Base-by-base conservation (phyloP, 2,797 vertebrate species). In the Enteromius fasciolatus region DNA sequence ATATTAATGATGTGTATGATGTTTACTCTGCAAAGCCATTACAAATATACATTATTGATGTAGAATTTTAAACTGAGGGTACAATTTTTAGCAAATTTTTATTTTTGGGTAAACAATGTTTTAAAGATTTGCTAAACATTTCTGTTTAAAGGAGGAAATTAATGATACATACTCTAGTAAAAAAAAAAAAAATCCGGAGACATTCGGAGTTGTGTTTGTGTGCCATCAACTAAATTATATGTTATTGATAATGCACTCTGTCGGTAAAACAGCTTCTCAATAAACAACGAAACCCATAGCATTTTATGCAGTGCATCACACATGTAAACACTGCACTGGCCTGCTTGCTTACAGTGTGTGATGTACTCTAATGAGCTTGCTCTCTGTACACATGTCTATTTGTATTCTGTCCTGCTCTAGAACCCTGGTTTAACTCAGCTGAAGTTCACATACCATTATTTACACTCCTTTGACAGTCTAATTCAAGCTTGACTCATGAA, bases 391-490 rank as follows among this genome's bases (percentile, higher is more conserved):
- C 44, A 36, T 59, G 50, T 63, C 52, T 18, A 61, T 41, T 48
- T 66, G 48, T 50, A 48, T 72, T 75, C 57, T 64, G n/a, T 31
- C 12, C 0, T 66, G 31, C 31, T 54, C n/a, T 31, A 31, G 12
- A 78, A 41, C 23, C 44, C 54, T 77, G 41, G 36, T 31, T 81
- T 4, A 67, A 23, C 46, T 72, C 18, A 57, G 6, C 74, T 54
- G 20, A 78, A 59, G 39, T 23, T 50, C 39, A 72, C 54, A 69
- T 63, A 36, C 28, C 39, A 72, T 31, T 84, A 70, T 78, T 61
- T 70, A 77, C 25, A 52, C 67, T 57, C 36, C 28, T 67, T 61
- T 78, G 44, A 82, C 74, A 81, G 75, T 74, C 66, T 78, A 81
- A 75, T 17, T 15, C 46, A 78, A 48, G 54, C 12, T 66, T 1